These are phyloP conservation scores for Charaxes varanes DNA, from an alignment of 1,140 invertebrate species.

Conservation along the genomic window DNA sequence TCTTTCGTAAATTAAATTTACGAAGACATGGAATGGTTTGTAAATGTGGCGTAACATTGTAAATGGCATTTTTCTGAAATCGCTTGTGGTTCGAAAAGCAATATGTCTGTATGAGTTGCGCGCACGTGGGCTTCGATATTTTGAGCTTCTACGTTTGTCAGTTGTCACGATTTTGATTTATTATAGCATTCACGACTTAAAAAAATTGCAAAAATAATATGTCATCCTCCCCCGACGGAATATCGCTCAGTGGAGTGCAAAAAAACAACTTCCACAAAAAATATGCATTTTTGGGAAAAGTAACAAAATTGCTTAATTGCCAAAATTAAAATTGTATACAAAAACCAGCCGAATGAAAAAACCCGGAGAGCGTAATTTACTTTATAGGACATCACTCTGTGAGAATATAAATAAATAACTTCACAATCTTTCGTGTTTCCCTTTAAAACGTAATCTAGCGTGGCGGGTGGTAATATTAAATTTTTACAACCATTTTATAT, in stretches of 20 bases:
- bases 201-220: no score
- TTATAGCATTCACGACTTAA: no score
- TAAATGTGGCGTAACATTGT: conserved; percentile 29
- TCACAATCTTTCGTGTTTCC: conserved; percentile 7
- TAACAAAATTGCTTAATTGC: no score
- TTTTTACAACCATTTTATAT: conserved; percentile 21
- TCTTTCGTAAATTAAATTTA: no score
- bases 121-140: conserved; percentile 13
- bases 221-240: no score
- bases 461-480: conserved; percentile 13
- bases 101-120: conserved; percentile 16
- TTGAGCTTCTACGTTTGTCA: conserved; percentile 8
- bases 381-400: no score
- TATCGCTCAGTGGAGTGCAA: no score
- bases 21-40: conserved; percentile 8
- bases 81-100: conserved; percentile 17
- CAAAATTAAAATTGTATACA: no score
- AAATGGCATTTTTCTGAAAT: conserved; percentile 30
- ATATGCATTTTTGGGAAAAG: no score
- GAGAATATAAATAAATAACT: not conserved
- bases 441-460: conserved; percentile 14
- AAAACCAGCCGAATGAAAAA: no score
- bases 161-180: conserved; percentile 8
- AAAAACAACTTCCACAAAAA: no score
- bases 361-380: no score